Evolutionary conservation across 2,888 invertebrate species (phyloP).

Genomic region (Eurytoma californica): DNA sequence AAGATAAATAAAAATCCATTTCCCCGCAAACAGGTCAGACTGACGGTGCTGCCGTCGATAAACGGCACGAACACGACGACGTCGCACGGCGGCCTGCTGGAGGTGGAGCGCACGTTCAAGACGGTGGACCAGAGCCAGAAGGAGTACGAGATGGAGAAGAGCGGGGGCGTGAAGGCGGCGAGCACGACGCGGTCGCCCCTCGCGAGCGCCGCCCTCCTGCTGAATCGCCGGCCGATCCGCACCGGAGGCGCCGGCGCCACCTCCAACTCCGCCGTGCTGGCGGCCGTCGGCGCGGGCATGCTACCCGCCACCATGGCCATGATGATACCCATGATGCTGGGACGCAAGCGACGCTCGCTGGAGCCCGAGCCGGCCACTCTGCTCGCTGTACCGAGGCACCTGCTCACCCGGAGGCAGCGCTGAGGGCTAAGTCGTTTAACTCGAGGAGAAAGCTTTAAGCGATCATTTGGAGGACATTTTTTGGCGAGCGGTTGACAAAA

Average conservation of each 20-base stretch:
- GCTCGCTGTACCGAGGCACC: constrained; percentile 24
- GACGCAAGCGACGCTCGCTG: constrained; percentile 72
- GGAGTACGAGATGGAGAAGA: constrained; percentile 70
- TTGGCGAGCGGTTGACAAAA: background rate
- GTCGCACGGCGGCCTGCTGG: constrained; percentile 85
- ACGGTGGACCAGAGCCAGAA: constrained; percentile 81
- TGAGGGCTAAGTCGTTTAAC: constrained; percentile 19
- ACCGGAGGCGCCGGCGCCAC: constrained; percentile 72
- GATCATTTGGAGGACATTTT: background rate
- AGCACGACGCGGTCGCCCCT: background rate
- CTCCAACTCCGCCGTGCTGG: constrained; percentile 81
- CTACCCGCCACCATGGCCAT: constrained; percentile 88
- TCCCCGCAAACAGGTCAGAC: constrained; percentile 75
- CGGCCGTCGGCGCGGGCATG: constrained; percentile 87
- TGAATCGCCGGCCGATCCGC: constrained; percentile 65
- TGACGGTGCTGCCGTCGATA: constrained; percentile 84
- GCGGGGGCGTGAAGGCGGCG: background rate
- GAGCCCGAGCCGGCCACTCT: background rate
- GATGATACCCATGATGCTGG: constrained; percentile 86
- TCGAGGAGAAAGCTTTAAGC: background rate
- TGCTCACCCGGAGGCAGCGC: constrained; percentile 3
- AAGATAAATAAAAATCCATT: too few relatives aligned
- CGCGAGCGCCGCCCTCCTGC: background rate
- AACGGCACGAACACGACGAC: constrained; percentile 79
- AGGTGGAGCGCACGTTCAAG: constrained; percentile 84